phyloP scores from a whole-genome alignment of 2,888 invertebrate genomes.

The Lepidocyrtoides sp. region DNA sequence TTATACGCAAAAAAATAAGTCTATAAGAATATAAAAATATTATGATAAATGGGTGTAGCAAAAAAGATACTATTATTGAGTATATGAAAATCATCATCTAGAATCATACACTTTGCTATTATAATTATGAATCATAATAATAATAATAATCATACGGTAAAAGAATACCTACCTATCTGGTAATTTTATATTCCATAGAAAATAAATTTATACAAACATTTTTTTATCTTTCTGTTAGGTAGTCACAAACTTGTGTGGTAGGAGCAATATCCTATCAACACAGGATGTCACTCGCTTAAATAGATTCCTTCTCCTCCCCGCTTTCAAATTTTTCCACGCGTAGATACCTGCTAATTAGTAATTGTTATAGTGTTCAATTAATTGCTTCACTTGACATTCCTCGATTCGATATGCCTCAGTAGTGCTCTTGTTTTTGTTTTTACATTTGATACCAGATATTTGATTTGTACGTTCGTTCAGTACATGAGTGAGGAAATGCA shows the following conservation, averaged over 20 bases:
- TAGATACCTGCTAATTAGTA: constrained; percentile 60
- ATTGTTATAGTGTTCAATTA: constrained; percentile 64
- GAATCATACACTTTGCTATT: background rate
- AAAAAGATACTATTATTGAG: background rate
- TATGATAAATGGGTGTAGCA: background rate
- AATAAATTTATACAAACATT: background rate
- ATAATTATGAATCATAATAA: background rate
- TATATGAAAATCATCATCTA: background rate
- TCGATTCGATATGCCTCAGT: constrained; percentile 53
- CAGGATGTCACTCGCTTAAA: constrained; percentile 56
- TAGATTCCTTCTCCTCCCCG: background rate
- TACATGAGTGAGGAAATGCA: background rate
- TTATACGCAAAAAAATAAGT: background rate
- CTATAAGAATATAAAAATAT: background rate
- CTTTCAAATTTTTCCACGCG: constrained; percentile 14
- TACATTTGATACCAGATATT: background rate
- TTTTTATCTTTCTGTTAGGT: background rate
- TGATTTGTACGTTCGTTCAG: too few species aligned
- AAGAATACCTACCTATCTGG: too few species aligned
- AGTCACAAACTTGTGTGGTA: background rate
- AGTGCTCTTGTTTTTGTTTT: background rate
- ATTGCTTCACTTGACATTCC: constrained; percentile 52
- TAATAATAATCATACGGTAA: background rate
- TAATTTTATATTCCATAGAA: too few species aligned
- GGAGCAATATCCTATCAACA: background rate